A percentile compares a stretch with the other conserved stretches of the same genome.
Conservation (phyloP, 2,797 vertebrate genomes). For the Catamblyrhynchus diadema region DNA sequence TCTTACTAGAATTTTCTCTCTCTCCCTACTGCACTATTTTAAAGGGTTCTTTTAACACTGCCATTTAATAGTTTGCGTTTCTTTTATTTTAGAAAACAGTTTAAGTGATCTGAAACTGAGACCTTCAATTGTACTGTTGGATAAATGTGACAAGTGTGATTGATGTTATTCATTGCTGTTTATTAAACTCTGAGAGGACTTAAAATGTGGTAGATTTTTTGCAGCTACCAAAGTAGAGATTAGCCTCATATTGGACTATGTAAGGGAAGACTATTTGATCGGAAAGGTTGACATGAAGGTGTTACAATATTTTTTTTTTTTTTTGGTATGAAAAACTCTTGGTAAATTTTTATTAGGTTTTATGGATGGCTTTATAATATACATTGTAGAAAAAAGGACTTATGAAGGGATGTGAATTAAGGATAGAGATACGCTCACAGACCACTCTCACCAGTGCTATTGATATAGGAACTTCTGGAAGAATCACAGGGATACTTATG, state of each 20-base stretch:
- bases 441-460: not conserved
- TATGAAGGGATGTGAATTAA: not conserved
- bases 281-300: not conserved
- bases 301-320: not conserved
- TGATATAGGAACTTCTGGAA: not conserved
- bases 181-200: not conserved
- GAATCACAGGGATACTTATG: not conserved
- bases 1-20: not conserved
- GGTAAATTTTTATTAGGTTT: not conserved
- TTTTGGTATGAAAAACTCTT: not conserved
- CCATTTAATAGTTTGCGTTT: not conserved
- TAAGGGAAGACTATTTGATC: not conserved
- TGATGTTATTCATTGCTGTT: not conserved
- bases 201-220: not conserved
- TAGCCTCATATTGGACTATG: not conserved
- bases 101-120: not conserved
- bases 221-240: not conserved
- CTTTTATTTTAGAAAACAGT: not conserved
- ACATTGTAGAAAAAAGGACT: not conserved
- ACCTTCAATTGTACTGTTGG: not conserved
- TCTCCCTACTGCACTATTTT: not conserved
- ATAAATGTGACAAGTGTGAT: not conserved
- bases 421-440: rapidly evolving
- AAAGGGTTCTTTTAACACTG: not conserved
- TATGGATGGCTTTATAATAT: not conserved